Percentiles rank a stretch among this genome's conserved stretches.
Conservation (phyloP, 2,797 vertebrate species). For the Urocyon cinereoargenteus region DNA sequence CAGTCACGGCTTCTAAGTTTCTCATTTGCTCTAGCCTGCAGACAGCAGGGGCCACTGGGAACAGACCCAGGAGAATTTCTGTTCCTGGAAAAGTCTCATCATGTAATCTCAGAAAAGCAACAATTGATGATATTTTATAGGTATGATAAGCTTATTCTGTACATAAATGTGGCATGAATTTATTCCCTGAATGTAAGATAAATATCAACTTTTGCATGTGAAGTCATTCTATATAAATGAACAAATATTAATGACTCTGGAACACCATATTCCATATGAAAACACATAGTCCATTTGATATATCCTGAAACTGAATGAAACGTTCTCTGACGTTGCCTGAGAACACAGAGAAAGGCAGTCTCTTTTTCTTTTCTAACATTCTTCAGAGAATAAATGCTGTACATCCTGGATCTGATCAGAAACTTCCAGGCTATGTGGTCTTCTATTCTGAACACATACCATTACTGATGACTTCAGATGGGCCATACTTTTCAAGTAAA, state of each 20-base stretch:
- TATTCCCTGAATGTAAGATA: conserved; percentile 43
- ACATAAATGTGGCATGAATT: conserved; percentile 45
- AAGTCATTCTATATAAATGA: conserved; percentile 44
- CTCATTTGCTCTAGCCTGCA: conserved; percentile 42
- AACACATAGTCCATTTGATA: conserved; percentile 28
- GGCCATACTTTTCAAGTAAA: conserved; percentile 43
- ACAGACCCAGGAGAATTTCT: conserved; percentile 48
- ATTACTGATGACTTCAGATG: conserved; percentile 47
- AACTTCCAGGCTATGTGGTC: background rate
- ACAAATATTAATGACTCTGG: conserved; percentile 56
- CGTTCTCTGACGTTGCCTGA: conserved; percentile 10
- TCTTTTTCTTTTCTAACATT: conserved; percentile 42
- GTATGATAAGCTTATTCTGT: conserved; percentile 33
- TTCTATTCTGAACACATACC: background rate
- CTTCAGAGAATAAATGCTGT: background rate
- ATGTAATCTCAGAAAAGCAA: conserved; percentile 54
- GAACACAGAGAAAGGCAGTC: conserved; percentile 31
- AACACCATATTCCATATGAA: conserved; percentile 49
- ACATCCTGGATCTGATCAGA: conserved; percentile 6
- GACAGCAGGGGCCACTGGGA: background rate
- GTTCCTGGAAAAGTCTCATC: conserved; percentile 62
- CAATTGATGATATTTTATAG: conserved; percentile 39
- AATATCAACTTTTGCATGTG: conserved; percentile 44
- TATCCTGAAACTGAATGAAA: conserved; percentile 41
- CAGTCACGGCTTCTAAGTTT: conserved; percentile 28